Conservation (phyloP, 2,797 vertebrate species). For the Eurystomus glaucurus region DNA sequence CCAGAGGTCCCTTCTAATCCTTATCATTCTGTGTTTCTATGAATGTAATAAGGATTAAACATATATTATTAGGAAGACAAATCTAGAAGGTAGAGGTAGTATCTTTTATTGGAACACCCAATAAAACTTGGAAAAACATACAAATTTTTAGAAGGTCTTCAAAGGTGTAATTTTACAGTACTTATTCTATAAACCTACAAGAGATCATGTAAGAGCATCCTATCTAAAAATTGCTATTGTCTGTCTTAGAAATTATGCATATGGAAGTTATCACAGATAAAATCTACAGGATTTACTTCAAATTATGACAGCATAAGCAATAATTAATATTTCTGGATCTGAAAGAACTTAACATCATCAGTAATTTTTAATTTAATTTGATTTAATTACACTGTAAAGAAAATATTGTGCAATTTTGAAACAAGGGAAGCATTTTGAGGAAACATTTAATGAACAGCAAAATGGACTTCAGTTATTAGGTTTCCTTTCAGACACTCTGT, state of each 20-base stretch:
- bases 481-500: not conserved
- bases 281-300: not conserved
- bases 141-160: not conserved
- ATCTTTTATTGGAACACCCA: not conserved
- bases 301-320: not conserved
- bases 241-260: not conserved
- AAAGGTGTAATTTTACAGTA: not conserved
- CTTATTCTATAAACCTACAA: not conserved
- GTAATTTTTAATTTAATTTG: not conserved
- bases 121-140: not conserved
- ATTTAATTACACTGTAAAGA: not conserved
- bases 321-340: not conserved
- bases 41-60: not conserved
- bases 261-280: not conserved
- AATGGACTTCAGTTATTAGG: not conserved
- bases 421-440: not conserved
- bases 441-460: not conserved
- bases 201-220: accelerated
- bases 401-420: not conserved
- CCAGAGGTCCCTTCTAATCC: too few species aligned
- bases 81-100: not conserved
- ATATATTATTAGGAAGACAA: not conserved
- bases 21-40: too few species aligned
- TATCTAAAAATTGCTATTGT: not conserved
- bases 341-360: not conserved